A percentile compares a stretch with the other conserved stretches of the same genome.
phyloP scores from a whole-genome alignment of 2,888 invertebrate species.

The Uloborus plumipes region DNA sequence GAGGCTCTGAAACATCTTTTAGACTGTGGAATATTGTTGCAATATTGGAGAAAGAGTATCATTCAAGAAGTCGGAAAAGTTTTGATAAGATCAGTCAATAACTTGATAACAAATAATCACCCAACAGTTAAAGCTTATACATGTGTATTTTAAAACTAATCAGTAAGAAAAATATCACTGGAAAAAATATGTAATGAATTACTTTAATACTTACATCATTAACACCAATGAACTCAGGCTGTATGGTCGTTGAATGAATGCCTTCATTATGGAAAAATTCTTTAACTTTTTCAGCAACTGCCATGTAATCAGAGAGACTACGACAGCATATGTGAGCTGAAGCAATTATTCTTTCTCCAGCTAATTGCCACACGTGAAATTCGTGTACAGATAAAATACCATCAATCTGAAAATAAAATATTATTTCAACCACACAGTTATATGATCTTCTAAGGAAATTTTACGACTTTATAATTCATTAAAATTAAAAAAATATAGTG shows the following conservation, averaged over 20 bases:
- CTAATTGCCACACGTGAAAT: constrained; percentile 98
- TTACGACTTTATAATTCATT: no score
- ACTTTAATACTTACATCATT: constrained; percentile 73
- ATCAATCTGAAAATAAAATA: constrained; percentile 76
- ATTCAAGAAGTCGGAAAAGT: no score
- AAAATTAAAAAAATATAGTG: no score
- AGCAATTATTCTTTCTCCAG: constrained; percentile 96
- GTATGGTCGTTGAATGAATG: constrained; percentile 98
- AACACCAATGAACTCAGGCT: constrained; percentile 87
- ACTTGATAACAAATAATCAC: no score
- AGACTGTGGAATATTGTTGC: no score
- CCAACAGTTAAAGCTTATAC: no score
- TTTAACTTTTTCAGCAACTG: constrained; percentile 95
- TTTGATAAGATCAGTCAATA: no score
- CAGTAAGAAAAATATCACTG: not conserved
- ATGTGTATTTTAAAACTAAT: not conserved
- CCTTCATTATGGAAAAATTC: constrained; percentile 98
- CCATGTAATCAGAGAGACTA: constrained; percentile 96
- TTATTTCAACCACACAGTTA: not conserved
- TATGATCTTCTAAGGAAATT: not conserved
- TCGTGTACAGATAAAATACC: constrained; percentile 97
- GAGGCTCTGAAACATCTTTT: no score
- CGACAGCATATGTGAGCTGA: constrained; percentile 96
- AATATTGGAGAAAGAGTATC: no score
- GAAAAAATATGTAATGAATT: not conserved